Evolutionary conservation across 2,113 vertebrate species (phyloP), one percentile per base, ranked within the genome.

Genomic region (Scytalopus superciliaris): DNA sequence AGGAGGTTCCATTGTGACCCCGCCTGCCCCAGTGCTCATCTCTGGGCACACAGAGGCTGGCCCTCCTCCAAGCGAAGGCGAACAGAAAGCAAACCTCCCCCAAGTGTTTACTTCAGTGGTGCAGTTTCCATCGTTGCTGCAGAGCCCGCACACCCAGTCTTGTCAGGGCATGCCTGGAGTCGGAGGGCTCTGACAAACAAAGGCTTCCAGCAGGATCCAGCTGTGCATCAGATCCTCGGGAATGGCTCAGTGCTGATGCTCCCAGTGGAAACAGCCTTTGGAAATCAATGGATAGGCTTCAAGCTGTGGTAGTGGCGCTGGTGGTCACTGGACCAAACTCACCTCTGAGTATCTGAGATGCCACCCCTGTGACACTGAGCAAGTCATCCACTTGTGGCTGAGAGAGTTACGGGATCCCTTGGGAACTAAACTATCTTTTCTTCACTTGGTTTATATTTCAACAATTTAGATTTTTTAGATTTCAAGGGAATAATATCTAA

Each of bases 141-240:
- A 30, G 23, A 30, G 19, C 25, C 22, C 12, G 3, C 5, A 2
- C 28, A 9, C 33, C 30, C 28, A 6, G 9, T 3, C 17, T 9
- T 14, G 14, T 8, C 30, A 6, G 2, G 18, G n/a, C 16, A 30
- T 27, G 30, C 24, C 27, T 4, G 0, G 21, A 37, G 31, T 5
- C 3, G 22, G 49, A 80, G 25, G n/a, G 30, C n/a, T 16, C 5
- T 4, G 3, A 14, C 35, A 35, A 40, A 27, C 3, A n/a, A 2
- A 19, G 12, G 78, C 30, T 72, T 18, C 42, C 12, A 2, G 10
- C 10, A 8, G n/a, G 24, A 28, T 28, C 35, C 18, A 24, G 42
- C 62, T 16, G 28, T 3, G 21, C 2, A 0, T 1, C 0, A 2
- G 14, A 2, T 15, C n/a, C n/a, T 27, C 0, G 0, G 62, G 68